These are phyloP conservation scores for Eidolon dupreanum DNA, from an alignment of 2,797 vertebrate genomes.

Conservation along the genomic window DNA sequence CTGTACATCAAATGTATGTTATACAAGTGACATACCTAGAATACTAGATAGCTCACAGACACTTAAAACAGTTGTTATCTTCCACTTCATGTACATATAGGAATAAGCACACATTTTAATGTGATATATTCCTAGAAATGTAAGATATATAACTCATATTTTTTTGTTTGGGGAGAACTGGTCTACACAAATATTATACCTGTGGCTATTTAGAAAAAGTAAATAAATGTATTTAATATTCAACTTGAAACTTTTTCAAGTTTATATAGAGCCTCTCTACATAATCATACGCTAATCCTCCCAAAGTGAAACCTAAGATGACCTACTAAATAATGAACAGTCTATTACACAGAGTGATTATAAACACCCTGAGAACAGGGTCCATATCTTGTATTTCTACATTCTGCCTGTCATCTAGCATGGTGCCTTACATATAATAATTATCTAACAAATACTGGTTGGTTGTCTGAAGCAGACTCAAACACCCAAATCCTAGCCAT, in stretches of 20 bases:
- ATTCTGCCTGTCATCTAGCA: not conserved
- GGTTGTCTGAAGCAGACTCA: not conserved
- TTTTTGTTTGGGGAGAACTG: not conserved
- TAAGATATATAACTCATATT: not conserved
- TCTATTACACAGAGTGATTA: not conserved
- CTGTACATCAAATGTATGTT: not conserved
- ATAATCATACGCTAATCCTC: not conserved
- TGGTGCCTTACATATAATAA: not conserved
- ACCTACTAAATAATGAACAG: not conserved
- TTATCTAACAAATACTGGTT: not conserved
- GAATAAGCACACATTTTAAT: not conserved
- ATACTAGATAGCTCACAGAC: not conserved
- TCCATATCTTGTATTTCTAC: not conserved
- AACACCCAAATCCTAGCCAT: not conserved
- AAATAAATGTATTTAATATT: slow-evolving; percentile 15
- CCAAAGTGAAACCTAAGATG: not conserved
- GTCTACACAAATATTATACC: not conserved
- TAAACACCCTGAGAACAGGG: not conserved
- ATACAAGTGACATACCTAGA: not conserved
- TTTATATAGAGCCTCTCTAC: not conserved
- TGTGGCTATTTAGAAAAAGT: not conserved
- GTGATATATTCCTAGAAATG: not conserved
- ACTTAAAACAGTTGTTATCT: not conserved
- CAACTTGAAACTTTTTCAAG: not conserved
- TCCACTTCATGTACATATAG: not conserved